Conservation (phyloP, 2,797 vertebrate species). For the Scolopax bukidnonensis region DNA sequence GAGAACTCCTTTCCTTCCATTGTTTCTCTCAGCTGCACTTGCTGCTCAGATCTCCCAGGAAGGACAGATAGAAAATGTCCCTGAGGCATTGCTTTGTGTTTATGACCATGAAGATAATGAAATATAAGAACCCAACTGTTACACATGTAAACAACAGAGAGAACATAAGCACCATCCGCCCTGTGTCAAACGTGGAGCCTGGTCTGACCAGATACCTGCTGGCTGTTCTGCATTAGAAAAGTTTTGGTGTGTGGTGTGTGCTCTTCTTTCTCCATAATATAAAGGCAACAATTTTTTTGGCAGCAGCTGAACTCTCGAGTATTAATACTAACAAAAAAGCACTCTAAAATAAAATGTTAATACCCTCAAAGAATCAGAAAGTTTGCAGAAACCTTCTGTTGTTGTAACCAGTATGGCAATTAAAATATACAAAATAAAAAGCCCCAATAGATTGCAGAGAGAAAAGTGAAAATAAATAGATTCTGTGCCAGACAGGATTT, state of each 20-base stretch:
- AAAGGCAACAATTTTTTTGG: neutral
- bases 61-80: neutral
- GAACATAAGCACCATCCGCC: neutral
- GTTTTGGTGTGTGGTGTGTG: neutral
- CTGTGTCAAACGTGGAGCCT: neutral
- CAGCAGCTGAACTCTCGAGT: neutral
- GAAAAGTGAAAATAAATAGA: neutral
- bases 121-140: neutral
- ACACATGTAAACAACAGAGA: neutral
- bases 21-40: neutral
- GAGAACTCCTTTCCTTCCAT: neutral
- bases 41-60: neutral
- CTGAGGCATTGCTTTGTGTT: neutral
- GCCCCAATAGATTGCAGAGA: neutral
- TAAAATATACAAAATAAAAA: neutral
- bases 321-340: conserved; percentile 4
- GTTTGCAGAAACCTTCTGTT: neutral
- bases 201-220: neutral
- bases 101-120: neutral
- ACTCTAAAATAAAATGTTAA: conserved; percentile 22
- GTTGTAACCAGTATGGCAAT: neutral
- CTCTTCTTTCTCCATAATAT: neutral
- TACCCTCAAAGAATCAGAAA: neutral
- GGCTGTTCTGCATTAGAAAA: conserved; percentile 12
- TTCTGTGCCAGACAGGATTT: neutral